Conservation (phyloP, 2,888 invertebrate species). For the Aquatica leii region DNA sequence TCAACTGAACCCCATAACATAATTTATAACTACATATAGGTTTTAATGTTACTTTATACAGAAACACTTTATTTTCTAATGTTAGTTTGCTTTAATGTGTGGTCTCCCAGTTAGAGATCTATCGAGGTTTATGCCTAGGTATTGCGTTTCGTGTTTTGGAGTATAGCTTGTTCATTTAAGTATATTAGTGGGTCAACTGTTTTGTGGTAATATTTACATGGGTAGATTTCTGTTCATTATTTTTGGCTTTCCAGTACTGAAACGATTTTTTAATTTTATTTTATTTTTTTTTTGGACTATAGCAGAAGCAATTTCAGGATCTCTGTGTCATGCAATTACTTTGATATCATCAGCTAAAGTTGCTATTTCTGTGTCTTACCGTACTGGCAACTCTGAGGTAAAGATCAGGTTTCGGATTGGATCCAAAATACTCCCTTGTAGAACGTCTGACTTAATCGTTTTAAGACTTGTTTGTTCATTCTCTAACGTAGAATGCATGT, state of each 20-base stretch:
- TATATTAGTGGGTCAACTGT: no score
- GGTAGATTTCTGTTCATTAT: no score
- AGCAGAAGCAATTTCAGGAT: neutral
- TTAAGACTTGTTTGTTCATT: constrained; percentile 4
- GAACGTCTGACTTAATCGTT: neutral
- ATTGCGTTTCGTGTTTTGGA: neutral
- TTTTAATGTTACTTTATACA: no score
- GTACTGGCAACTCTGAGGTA: neutral
- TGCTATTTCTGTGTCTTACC: neutral
- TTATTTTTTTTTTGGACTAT: neutral
- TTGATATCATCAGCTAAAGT: constrained; percentile 7
- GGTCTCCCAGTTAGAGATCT: neutral
- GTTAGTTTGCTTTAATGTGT: neutral
- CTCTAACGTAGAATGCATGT: neutral
- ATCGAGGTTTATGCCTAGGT: neutral
- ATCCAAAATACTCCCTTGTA: neutral
- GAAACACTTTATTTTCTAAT: neutral
- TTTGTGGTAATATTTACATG: no score
- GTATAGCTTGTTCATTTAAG: neutral
- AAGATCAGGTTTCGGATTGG: constrained; percentile 4
- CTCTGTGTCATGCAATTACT: neutral
- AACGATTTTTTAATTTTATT: neutral
- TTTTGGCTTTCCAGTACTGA: neutral
- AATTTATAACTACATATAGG: no score
- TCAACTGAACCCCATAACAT: no score